phyloP scores from a whole-genome alignment of 2,888 invertebrate genomes.

The Eupelmus urozonus region DNA sequence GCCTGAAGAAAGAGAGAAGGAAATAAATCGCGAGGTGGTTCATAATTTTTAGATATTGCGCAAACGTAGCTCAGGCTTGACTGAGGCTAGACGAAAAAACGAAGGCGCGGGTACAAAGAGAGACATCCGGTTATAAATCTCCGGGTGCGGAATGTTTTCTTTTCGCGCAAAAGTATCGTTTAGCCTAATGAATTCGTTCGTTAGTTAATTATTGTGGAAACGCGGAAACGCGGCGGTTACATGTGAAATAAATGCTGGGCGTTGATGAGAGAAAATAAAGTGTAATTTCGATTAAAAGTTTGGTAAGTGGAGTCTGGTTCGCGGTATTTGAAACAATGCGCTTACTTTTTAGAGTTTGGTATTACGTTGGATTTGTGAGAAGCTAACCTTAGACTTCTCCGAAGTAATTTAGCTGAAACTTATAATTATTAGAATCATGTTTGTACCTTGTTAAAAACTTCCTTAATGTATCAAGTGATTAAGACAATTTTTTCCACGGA shows the following conservation, averaged over 20 bases:
- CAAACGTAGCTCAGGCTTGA: conserved; percentile 5
- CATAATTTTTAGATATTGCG: conserved; percentile 30
- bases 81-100: neutral
- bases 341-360: too few species aligned
- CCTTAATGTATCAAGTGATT: too few species aligned
- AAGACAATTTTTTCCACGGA: too few species aligned
- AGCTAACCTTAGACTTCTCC: neutral
- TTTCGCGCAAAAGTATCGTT: neutral
- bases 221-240: conserved; percentile 4
- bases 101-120: neutral
- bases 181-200: conserved; percentile 25
- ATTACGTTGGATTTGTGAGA: too few species aligned
- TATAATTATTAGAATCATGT: neutral
- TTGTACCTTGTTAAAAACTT: too few species aligned
- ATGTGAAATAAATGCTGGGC: neutral
- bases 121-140: conserved; percentile 47
- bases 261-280: neutral
- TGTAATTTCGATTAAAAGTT: conserved; percentile 4
- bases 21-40: neutral
- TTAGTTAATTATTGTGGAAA: conserved; percentile 32
- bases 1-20: too few species aligned
- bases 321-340: neutral
- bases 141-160: conserved; percentile 9
- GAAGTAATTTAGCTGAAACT: neutral
- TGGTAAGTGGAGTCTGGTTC: neutral